Evolutionary conservation across 2,888 invertebrate genomes (phyloP).

Genomic region (Athalia rosae): DNA sequence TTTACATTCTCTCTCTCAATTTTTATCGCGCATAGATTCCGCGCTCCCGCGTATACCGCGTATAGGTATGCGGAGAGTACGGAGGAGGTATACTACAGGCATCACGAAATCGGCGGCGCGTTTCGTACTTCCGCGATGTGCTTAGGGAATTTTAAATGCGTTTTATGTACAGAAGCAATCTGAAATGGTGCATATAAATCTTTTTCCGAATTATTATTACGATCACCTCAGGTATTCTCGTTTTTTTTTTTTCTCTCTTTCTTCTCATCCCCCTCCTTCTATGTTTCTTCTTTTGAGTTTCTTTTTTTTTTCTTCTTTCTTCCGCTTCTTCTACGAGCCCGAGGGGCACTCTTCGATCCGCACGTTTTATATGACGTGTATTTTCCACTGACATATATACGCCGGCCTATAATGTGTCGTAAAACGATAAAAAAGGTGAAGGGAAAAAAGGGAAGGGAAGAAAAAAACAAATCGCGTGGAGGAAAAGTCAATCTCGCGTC

Average conservation of each 20-base stretch:
- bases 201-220: constrained; percentile 63
- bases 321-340: no score
- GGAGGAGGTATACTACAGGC: neutral
- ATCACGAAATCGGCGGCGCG: constrained; percentile 16
- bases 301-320: no score
- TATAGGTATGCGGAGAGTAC: constrained; percentile 39
- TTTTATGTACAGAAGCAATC: constrained; percentile 58
- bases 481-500: no score
- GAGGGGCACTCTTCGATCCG: no score
- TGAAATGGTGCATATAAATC: constrained; percentile 61
- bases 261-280: constrained; percentile 60
- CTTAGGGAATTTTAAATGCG: constrained; percentile 61
- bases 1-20: neutral
- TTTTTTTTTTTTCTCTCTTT: constrained; percentile 58
- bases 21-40: neutral
- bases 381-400: no score
- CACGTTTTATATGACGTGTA: no score
- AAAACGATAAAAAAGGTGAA: no score
- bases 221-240: constrained; percentile 52
- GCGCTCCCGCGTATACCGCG: constrained; percentile 55
- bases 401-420: no score
- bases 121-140: constrained; percentile 45
- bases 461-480: no score
- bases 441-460: no score
- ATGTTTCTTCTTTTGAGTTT: constrained; percentile 55